These are phyloP conservation scores for Ceyx margarethae DNA, from an alignment of 2,113 vertebrate species.

Conservation along the genomic window DNA sequence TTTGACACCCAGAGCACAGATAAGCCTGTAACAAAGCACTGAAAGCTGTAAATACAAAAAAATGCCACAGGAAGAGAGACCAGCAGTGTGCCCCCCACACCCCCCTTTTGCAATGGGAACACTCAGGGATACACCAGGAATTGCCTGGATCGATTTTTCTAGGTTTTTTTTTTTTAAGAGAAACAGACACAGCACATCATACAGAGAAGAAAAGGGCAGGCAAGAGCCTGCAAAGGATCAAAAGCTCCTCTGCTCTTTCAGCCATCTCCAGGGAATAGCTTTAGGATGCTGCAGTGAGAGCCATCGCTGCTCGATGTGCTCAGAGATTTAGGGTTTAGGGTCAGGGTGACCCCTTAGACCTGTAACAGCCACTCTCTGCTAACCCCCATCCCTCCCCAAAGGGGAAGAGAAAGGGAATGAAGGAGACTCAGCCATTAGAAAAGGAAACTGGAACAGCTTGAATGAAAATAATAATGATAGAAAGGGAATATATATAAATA, in stretches of 20 bases:
- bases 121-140: background rate
- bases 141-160: background rate
- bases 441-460: too few species aligned
- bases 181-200: background rate
- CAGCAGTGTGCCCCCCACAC: background rate
- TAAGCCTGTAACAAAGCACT: background rate
- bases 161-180: background rate
- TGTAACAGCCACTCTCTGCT: too few species aligned
- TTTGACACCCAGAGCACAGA: background rate
- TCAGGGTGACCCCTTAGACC: too few species aligned
- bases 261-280: background rate
- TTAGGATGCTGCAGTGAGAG: background rate
- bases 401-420: too few species aligned
- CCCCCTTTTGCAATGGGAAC: background rate
- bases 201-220: background rate
- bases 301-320: background rate
- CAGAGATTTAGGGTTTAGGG: background rate
- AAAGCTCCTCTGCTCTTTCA: background rate
- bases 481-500: too few species aligned
- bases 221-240: background rate
- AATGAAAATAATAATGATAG: too few species aligned
- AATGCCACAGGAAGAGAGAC: background rate
- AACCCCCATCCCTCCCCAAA: too few species aligned
- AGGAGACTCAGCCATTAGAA: too few species aligned
- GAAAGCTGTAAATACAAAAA: rapidly evolving